Evolutionary conservation across 2,113 vertebrate species (phyloP).

Genomic region (Labrus mixtus): DNA sequence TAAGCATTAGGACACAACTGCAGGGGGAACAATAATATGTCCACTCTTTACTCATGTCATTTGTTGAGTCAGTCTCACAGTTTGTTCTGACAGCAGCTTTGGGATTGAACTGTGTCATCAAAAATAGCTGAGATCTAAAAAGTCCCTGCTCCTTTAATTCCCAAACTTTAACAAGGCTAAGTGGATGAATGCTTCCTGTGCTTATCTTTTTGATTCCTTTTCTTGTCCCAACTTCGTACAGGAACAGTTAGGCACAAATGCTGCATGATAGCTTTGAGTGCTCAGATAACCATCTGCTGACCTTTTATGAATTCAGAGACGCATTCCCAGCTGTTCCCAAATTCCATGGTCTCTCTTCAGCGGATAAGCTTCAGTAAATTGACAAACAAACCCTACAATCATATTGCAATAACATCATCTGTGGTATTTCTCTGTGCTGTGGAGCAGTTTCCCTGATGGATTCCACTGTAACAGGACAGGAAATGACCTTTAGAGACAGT

Average conservation of each 20-base stretch:
- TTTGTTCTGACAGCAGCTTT: slow-evolving; percentile 4
- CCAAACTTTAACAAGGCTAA: background rate
- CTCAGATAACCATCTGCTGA: slow-evolving; percentile 58
- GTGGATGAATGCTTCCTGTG: background rate
- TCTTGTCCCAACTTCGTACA: slow-evolving; percentile 26
- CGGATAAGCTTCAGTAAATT: slow-evolving; percentile 50
- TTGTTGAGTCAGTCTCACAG: background rate
- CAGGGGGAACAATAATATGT: background rate
- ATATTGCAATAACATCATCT: slow-evolving; percentile 42
- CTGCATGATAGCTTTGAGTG: slow-evolving; percentile 40
- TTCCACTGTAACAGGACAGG: slow-evolving; percentile 51
- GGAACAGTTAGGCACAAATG: slow-evolving; percentile 47
- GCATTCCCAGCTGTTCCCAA: slow-evolving; percentile 71
- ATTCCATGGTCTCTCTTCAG: slow-evolving; percentile 37
- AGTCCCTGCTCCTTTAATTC: background rate
- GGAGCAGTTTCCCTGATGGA: slow-evolving; percentile 38
- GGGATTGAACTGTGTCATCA: background rate
- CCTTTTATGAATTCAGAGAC: slow-evolving; percentile 31
- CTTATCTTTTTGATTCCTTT: slow-evolving; percentile 25
- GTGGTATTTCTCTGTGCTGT: slow-evolving; percentile 29
- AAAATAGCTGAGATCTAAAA: slow-evolving; percentile 1
- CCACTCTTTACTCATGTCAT: background rate
- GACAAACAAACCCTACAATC: slow-evolving; percentile 59
- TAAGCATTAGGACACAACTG: slow-evolving; percentile 5
- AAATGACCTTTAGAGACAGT: slow-evolving; percentile 73